Percentiles rank a stretch among this genome's conserved stretches.
Evolutionary conservation across 2,888 invertebrate genomes (phyloP).

Genomic region (Adelphocoris suturalis): DNA sequence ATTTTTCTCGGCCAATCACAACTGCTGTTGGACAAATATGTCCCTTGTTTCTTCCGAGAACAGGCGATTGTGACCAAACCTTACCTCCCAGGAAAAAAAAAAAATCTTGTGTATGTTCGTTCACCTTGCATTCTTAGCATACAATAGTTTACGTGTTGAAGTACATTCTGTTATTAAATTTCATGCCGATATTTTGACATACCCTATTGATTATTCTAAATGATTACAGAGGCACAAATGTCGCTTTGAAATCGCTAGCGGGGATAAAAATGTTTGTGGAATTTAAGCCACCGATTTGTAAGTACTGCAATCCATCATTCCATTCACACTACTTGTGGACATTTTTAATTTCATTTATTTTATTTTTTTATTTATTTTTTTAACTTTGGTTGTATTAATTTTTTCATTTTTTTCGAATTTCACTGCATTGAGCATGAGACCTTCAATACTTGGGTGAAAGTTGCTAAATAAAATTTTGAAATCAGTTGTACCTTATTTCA

Average conservation of each 20-base stretch:
- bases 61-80: constrained; percentile 72
- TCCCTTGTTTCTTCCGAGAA: constrained; percentile 73
- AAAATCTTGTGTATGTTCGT: constrained; percentile 41
- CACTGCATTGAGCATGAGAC: constrained; percentile 71
- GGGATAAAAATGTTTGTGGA: constrained; percentile 62
- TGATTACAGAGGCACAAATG: constrained; percentile 69
- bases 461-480: constrained; percentile 58
- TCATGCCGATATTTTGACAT: constrained; percentile 40
- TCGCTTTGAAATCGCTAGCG: constrained; percentile 69
- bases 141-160: constrained; percentile 35
- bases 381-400: constrained; percentile 47
- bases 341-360: constrained; percentile 44
- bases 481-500: constrained; percentile 50
- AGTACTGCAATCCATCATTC: constrained; percentile 60
- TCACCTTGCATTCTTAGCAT: constrained; percentile 60
- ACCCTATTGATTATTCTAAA: constrained; percentile 68
- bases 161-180: constrained; percentile 52
- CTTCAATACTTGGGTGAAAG: constrained; percentile 69
- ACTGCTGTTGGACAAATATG: constrained; percentile 74
- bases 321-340: constrained; percentile 65
- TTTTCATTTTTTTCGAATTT: constrained; percentile 55
- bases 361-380: constrained; percentile 37
- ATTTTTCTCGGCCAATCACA: constrained; percentile 72
- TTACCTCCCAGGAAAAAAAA: constrained; percentile 11
- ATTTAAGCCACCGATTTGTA: constrained; percentile 68